These are phyloP conservation scores for Porites lobata DNA, from an alignment of 92 coral and sea anemone species.

Conservation along the genomic window DNA sequence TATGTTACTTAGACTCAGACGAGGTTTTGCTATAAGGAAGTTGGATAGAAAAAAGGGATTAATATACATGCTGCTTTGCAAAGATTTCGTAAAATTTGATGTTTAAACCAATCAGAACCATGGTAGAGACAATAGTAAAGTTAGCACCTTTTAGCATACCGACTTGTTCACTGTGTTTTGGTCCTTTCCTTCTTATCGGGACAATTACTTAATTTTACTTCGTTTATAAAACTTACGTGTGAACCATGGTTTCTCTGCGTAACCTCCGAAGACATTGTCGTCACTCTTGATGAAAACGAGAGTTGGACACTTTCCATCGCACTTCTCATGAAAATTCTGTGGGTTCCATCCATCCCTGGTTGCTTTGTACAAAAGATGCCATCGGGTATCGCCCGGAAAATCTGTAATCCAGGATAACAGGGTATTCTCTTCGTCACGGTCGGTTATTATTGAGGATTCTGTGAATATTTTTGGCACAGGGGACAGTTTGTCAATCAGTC, in stretches of 20 bases:
- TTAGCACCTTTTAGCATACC: no score
- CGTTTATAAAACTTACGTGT: slow-evolving; percentile 37
- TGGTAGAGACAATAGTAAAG: no score
- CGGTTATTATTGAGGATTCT: neutral
- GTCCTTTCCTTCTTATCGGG: no score
- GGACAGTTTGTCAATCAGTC: slow-evolving; percentile 2
- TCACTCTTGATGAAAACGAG: slow-evolving; percentile 37
- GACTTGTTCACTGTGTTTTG: no score
- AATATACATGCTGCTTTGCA: no score
- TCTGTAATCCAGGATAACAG: slow-evolving; percentile 55
- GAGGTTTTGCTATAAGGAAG: no score
- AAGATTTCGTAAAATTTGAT: no score
- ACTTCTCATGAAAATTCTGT: slow-evolving; percentile 54
- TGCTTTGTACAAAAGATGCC: slow-evolving; percentile 40
- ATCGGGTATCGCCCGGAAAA: neutral
- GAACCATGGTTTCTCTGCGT: slow-evolving; percentile 60
- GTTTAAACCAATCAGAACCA: no score
- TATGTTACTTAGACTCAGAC: no score
- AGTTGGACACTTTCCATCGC: slow-evolving; percentile 69
- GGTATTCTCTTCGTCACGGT: slow-evolving; percentile 35
- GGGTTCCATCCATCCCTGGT: neutral
- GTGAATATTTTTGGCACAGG: neutral
- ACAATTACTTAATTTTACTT: no score
- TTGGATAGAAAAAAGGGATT: no score
- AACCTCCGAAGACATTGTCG: slow-evolving; percentile 63